phyloP scores from a whole-genome alignment of 2,888 invertebrate species.

The Cheiracanthium punctorium region DNA sequence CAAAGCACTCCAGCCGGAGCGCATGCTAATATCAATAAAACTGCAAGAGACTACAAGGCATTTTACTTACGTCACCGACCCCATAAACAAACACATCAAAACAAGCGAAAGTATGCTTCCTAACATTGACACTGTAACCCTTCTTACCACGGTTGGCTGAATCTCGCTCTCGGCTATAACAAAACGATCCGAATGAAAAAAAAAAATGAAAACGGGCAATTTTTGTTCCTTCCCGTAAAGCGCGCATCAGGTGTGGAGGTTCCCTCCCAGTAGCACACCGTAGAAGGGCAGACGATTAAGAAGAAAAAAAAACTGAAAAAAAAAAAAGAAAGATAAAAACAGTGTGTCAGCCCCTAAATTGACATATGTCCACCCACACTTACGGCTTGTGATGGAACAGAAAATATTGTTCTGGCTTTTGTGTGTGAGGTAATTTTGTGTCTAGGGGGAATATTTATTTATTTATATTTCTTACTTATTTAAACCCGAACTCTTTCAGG shows the following conservation, averaged over 20 bases:
- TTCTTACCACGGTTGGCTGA: neutral
- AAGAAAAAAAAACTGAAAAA: too few relatives aligned
- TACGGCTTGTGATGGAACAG: neutral
- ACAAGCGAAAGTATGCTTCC: neutral
- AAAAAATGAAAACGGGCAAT: neutral
- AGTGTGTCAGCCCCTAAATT: neutral
- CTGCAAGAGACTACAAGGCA: too few relatives aligned
- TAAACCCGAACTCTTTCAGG: too few relatives aligned
- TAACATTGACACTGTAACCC: constrained; percentile 10
- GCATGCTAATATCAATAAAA: too few relatives aligned
- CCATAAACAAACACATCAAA: neutral
- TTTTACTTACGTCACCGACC: neutral
- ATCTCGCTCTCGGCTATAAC: neutral
- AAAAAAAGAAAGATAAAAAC: too few relatives aligned
- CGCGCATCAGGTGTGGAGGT: constrained; percentile 29
- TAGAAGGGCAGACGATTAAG: neutral
- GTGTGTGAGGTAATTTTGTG: neutral
- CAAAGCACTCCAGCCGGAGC: too few relatives aligned
- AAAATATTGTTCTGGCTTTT: constrained; percentile 2
- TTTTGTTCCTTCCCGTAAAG: neutral
- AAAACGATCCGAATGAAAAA: neutral
- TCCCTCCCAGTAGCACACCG: constrained; percentile 43
- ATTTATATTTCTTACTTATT: too few relatives aligned
- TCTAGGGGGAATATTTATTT: too few relatives aligned
- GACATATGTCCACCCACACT: constrained; percentile 10